Evolutionary conservation across 2,113 vertebrate species (phyloP), one percentile per base, ranked within the genome.

Genomic region (Oryzias melastigma): DNA sequence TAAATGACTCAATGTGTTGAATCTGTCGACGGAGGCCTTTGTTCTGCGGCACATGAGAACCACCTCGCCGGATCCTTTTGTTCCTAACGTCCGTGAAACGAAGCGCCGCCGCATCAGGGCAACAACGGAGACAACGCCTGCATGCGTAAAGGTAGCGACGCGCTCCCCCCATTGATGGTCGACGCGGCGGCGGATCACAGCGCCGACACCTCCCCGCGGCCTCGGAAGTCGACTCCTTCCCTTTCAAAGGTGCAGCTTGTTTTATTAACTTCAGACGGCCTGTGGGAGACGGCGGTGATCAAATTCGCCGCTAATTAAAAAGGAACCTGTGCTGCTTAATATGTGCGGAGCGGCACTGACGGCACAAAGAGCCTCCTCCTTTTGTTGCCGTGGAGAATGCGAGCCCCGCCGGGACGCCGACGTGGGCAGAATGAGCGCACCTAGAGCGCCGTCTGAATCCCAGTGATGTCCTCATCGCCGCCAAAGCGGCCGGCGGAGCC

Each of bases 231-330:
- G 65, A 68, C 54, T 65, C 48, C 51, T 19, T 24, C 56, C 65
- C 73, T n/a, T 59, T 53, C 62, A 52, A 85, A 89, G 89, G 87
- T 89, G 78, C 81, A 70, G 80, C 78, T 83, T 84, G 83, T 90
- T 87, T 90, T 91, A 92, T 90, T 89, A 91, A 87, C 88, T 83
- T 85, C 81, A 84, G 82, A 82, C 73, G 81, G 65, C 83, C 90
- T 77, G 64, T 73, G 91, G 89, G 89, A 90, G 79, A 82, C 65
- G 78, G 65, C 59, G 46, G 55, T 81, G 90, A 92, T 92, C 89
- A 91, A 87, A 90, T 85, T 83, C 69, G 69, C 62, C 76, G 71
- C 90, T 91, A 90, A 92, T 91, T 91, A 90, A 91, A 91, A 87
- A 85, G 84, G 82, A 66, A 72, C 71, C 68, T 75, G 58, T 51